These are phyloP conservation scores for Lasioglossum malachurum DNA, from an alignment of 2,888 invertebrate genomes.

Conservation along the genomic window DNA sequence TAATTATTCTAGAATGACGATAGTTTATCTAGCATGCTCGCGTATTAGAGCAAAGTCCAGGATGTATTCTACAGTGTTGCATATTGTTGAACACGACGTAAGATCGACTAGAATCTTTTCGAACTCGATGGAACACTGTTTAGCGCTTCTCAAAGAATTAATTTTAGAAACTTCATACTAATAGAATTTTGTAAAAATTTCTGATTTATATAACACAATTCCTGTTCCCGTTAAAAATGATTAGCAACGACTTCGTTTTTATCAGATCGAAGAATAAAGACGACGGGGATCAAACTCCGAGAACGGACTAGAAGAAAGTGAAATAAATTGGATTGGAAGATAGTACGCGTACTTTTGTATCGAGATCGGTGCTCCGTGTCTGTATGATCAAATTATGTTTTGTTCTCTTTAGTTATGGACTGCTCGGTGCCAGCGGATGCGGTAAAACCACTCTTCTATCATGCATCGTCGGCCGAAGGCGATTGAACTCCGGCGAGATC, in stretches of 20 bases:
- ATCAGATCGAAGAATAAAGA: neutral
- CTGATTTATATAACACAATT: neutral
- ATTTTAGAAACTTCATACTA: too few relatives aligned
- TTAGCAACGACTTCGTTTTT: neutral
- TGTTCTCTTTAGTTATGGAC: slow-evolving; percentile 91
- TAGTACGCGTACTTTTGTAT: neutral
- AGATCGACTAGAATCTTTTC: neutral
- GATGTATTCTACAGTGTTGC: neutral
- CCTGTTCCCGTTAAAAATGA: neutral
- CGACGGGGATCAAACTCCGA: neutral
- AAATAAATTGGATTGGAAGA: neutral
- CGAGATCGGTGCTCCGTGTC: neutral
- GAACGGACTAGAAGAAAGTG: neutral
- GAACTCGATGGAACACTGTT: neutral
- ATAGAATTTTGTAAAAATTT: neutral
- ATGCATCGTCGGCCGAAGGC: slow-evolving; percentile 95
- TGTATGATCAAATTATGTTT: neutral
- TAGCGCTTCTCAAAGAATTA: neutral
- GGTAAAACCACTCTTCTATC: slow-evolving; percentile 98
- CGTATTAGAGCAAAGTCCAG: neutral
- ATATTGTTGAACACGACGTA: neutral
- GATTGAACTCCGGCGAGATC: slow-evolving; percentile 94
- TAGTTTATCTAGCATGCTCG: neutral
- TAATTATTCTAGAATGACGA: neutral
- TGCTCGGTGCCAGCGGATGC: slow-evolving; percentile 97